phyloP scores from a whole-genome alignment of 2,797 vertebrate species.

The Cheirogaleus major region DNA sequence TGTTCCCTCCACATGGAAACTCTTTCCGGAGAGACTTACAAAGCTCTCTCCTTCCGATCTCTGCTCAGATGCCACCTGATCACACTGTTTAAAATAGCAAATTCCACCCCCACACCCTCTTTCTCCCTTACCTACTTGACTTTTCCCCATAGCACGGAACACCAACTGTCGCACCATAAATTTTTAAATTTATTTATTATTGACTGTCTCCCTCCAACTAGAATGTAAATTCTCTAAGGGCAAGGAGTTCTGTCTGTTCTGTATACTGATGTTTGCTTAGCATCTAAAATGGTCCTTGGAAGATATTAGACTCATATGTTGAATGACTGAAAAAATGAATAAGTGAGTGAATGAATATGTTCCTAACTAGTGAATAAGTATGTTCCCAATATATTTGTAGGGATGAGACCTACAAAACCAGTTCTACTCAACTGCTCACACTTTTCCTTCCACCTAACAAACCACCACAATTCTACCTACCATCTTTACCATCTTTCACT shows the following conservation, averaged over 20 bases:
- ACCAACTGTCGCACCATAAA: conserved; percentile 26
- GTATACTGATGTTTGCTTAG: background rate
- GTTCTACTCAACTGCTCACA: background rate
- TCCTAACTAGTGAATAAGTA: background rate
- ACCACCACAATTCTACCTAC: background rate
- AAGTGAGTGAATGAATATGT: background rate
- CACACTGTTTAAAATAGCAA: conserved; percentile 66
- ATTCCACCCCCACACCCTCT: conserved; percentile 32
- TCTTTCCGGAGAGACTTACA: conserved; percentile 38
- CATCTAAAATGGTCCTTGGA: conserved; percentile 18
- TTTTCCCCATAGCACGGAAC: conserved; percentile 52
- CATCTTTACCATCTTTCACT: conserved; percentile 26
- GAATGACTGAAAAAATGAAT: conserved; percentile 23
- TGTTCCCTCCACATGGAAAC: conserved; percentile 51
- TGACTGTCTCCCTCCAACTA: background rate
- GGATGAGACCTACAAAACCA: background rate
- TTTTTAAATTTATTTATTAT: conserved; percentile 47
- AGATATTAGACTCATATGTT: background rate
- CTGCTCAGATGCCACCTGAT: conserved; percentile 65
- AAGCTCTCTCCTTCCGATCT: conserved; percentile 55
- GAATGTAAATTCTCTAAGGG: background rate
- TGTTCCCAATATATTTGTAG: background rate
- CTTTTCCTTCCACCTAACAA: conserved; percentile 31
- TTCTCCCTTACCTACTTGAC: conserved; percentile 45
- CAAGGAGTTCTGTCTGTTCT: background rate